phyloP scores from a whole-genome alignment of 2,888 invertebrate genomes.

The Aphodius sticticus region DNA sequence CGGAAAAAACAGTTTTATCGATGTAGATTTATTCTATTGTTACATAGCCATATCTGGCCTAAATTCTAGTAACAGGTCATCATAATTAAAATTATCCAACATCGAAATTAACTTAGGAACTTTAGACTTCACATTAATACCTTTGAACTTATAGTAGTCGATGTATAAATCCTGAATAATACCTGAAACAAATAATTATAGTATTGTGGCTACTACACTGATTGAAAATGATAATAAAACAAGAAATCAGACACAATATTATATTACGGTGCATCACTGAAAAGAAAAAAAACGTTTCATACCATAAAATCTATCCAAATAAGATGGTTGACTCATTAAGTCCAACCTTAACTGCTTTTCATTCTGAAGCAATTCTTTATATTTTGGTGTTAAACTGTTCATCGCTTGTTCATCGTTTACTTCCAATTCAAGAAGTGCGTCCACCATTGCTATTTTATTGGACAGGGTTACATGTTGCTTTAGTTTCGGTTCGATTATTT shows the following conservation, averaged over 20 bases:
- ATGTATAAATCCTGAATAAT: constrained; percentile 74
- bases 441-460: constrained; percentile 63
- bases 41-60: constrained; percentile 28
- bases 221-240: constrained; percentile 8
- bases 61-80: constrained; percentile 62
- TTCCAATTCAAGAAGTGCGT: constrained; percentile 69
- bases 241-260: constrained; percentile 11
- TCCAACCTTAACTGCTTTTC: constrained; percentile 65
- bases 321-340: constrained; percentile 66
- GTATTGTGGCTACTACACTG: constrained; percentile 7
- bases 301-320: constrained; percentile 71
- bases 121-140: constrained; percentile 68
- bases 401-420: constrained; percentile 64
- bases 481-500: constrained; percentile 71
- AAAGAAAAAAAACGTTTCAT: constrained; percentile 35
- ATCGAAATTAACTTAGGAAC: constrained; percentile 64
- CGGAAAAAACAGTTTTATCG: neutral
- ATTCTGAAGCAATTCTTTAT: constrained; percentile 66
- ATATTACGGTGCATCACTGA: neutral
- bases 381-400: constrained; percentile 65
- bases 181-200: constrained; percentile 59
- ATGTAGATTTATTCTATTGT: neutral
- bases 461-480: constrained; percentile 65
- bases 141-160: constrained; percentile 75
- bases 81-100: constrained; percentile 67